Evolutionary conservation across 2,113 vertebrate species (phyloP).

Genomic region (Hemiscyllium ocellatum): DNA sequence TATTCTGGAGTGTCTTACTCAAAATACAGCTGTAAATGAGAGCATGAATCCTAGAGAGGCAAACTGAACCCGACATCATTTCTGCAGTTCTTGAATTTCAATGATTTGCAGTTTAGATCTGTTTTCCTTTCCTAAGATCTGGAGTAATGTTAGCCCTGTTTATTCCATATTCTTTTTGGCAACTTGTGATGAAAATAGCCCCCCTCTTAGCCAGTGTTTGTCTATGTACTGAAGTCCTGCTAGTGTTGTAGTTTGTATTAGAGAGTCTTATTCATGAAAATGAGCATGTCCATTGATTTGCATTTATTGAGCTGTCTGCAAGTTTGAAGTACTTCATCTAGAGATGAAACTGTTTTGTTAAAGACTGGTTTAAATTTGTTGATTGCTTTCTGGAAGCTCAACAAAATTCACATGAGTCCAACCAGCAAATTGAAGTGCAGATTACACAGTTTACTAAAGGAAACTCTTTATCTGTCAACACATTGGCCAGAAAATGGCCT

Average conservation of each 20-base stretch:
- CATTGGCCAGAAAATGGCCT: neutral
- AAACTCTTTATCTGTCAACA: neutral
- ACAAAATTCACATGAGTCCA: neutral
- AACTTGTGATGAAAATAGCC: neutral
- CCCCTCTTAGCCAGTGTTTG: too few relatives aligned
- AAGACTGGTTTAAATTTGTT: neutral
- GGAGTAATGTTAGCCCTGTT: neutral
- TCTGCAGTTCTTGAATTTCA: neutral
- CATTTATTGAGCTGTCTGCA: neutral
- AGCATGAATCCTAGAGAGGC: neutral
- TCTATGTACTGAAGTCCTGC: neutral
- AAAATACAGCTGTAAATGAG: neutral
- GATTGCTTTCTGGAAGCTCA: neutral
- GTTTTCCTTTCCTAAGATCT: neutral
- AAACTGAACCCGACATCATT: neutral
- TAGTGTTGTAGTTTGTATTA: neutral
- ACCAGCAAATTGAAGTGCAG: too few relatives aligned
- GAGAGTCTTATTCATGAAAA: neutral
- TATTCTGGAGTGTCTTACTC: neutral
- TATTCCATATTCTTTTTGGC: neutral
- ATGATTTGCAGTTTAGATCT: conserved; percentile 57
- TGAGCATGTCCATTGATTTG: neutral
- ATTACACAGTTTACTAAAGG: neutral
- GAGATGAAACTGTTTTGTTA: neutral
- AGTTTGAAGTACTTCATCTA: neutral